A percentile compares a stretch with the other conserved stretches of the same genome.
Evolutionary conservation across 2,888 invertebrate species (phyloP).

Genomic region (Torymus auratus): DNA sequence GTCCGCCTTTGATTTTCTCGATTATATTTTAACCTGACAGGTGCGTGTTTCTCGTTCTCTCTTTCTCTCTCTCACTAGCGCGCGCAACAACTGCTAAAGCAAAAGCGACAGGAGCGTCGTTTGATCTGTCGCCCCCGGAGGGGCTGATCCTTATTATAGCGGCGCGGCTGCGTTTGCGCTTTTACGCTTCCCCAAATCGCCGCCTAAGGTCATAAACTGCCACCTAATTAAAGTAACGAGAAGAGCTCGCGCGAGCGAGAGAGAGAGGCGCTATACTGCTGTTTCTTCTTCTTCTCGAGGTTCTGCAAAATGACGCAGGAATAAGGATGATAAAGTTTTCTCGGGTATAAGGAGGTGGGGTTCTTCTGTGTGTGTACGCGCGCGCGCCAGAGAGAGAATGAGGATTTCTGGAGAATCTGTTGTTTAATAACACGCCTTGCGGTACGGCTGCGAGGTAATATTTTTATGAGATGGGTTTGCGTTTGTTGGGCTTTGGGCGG

Average conservation of each 20-base stretch:
- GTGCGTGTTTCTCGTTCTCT: constrained; percentile 61
- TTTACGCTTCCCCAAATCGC: constrained; percentile 52
- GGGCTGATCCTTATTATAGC: constrained; percentile 53
- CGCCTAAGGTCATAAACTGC: constrained; percentile 45
- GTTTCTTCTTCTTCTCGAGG: too few relatives aligned
- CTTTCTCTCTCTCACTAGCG: constrained; percentile 31
- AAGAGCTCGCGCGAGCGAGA: too few relatives aligned
- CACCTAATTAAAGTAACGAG: constrained; percentile 51
- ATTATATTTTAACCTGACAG: constrained; percentile 74
- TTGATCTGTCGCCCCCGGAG: constrained; percentile 62
- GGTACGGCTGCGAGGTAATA: background rate
- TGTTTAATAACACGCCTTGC: too few relatives aligned
- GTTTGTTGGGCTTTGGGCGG: too few relatives aligned
- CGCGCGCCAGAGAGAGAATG: too few relatives aligned
- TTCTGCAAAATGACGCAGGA: too few relatives aligned
- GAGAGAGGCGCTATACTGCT: too few relatives aligned
- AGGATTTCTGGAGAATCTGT: too few relatives aligned
- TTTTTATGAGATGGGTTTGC: too few relatives aligned
- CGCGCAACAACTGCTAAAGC: constrained; percentile 28
- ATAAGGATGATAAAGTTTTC: too few relatives aligned
- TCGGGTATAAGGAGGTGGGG: too few relatives aligned
- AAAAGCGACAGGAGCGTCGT: constrained; percentile 57
- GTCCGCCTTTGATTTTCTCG: constrained; percentile 71
- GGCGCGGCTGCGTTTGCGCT: constrained; percentile 25
- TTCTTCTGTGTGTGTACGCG: too few relatives aligned